Conservation (phyloP, 1,140 invertebrate species). For the Drosophila navojoa region DNA sequence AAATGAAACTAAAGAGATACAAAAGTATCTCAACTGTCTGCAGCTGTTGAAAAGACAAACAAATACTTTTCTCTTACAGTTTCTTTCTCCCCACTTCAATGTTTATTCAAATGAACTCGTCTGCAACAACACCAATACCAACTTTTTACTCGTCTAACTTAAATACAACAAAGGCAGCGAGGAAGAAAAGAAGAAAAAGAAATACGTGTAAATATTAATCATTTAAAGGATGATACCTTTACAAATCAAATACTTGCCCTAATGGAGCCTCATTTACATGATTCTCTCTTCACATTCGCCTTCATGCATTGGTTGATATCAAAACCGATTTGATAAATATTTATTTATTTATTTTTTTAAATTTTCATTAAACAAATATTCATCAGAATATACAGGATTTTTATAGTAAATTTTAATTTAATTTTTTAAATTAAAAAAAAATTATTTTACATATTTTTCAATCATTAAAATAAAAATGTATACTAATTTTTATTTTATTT, state of each 20-base stretch:
- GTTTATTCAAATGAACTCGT: constrained; percentile 43
- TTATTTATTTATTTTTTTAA: too few species aligned
- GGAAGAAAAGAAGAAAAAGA: constrained; percentile 39
- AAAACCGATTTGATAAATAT: not conserved
- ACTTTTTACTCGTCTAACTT: not conserved
- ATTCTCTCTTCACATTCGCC: not conserved
- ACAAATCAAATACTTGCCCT: not conserved
- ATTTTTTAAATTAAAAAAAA: too few species aligned
- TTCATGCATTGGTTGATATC: not conserved
- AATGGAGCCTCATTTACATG: not conserved
- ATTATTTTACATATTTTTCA: too few species aligned
- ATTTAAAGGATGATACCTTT: constrained; percentile 6
- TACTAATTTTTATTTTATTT: too few species aligned
- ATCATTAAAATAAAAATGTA: too few species aligned
- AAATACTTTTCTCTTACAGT: constrained; percentile 24
- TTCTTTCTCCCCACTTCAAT: not conserved
- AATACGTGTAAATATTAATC: constrained; percentile 22
- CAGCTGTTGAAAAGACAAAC: constrained; percentile 36
- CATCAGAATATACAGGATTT: not conserved
- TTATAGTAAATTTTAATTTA: too few species aligned
- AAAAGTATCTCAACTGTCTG: constrained; percentile 28
- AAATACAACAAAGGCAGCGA: not conserved
- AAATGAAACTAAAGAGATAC: constrained; percentile 26
- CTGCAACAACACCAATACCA: constrained; percentile 25
- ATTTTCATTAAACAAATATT: not conserved